Base-by-base conservation (phyloP, 1,140 invertebrate genomes). In the Megalopta genalis region DNA sequence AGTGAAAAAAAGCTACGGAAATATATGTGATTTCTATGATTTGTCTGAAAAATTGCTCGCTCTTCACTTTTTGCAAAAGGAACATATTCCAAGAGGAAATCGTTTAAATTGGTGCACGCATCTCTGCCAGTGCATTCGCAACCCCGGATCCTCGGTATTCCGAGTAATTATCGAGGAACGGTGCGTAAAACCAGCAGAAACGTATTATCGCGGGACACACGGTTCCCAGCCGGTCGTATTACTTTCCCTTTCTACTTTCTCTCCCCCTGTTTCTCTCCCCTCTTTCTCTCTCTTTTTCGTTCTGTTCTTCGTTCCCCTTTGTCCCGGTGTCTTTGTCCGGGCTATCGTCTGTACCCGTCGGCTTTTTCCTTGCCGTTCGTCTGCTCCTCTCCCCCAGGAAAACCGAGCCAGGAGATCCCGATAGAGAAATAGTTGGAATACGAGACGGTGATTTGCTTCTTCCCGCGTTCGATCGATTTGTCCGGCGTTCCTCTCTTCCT, bases 361-460 rank as follows among this genome's bases (percentile, higher is more conserved):
- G 72, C 71, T 83, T 84, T 86, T 77, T 81, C 82, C 67, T 52
- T 49, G 21, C 25, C 66, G 27, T 9, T 76, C 52, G 52, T 68
- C 52, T 39, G 69, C 12, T 42, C 52, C 32, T 52, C 63, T 52
- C 63, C 59, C 71, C 21, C 54, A 70, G 70, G 71, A 63, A 63
- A 71, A 49, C 63, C 37, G 18, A 46, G 57, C 57, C 75, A 67
- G 57, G 79, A 60, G 23, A 25, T 37, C 14, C 71, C 67, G 81
- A 85, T 86, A 73, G 84, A 81, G 71, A 83, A 82, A 83, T 81
- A 81, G 76, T 79, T 73, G 80, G 81, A 87, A 88, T 86, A 86
- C 81, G 64, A 86, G 77, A 77, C 81, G 72, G 68, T 83, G 86
- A 87, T 87, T 88, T 82, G 70, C 46, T 77, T 80, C 77, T 77